These are phyloP conservation scores for Coelopa pilipes DNA, from an alignment of 2,888 invertebrate genomes.

Conservation along the genomic window DNA sequence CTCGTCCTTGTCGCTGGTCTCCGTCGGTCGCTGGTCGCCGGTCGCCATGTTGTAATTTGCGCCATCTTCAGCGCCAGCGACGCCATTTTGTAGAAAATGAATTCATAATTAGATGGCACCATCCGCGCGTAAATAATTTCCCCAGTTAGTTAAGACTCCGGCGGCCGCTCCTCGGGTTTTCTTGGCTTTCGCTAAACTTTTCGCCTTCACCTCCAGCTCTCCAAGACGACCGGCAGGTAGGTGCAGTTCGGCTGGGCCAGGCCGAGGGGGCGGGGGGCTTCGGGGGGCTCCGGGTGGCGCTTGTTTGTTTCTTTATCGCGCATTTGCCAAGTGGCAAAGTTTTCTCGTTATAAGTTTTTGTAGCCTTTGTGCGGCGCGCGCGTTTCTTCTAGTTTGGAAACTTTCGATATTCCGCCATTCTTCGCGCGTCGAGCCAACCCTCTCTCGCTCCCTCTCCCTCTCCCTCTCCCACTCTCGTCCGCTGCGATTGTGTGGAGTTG, in stretches of 20 bases:
- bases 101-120: conserved; percentile 68
- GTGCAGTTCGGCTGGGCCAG: background rate
- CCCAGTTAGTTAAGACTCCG: conserved; percentile 52
- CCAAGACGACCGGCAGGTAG: background rate
- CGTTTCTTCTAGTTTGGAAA: conserved; percentile 52
- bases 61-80: conserved; percentile 25
- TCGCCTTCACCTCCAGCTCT: conserved; percentile 15
- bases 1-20: conserved; percentile 7
- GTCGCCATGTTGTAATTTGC: conserved; percentile 19
- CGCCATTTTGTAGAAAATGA: conserved; percentile 52
- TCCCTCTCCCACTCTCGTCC: background rate
- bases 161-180: conserved; percentile 30
- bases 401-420: conserved; percentile 56
- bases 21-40: background rate
- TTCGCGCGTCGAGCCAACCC: background rate
- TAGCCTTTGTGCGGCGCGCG: conserved; percentile 50
- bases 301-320: conserved; percentile 63
- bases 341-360: conserved; percentile 68
- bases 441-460: too few species aligned
- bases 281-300: conserved; percentile 39
- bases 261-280: background rate
- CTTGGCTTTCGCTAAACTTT: conserved; percentile 39
- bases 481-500: conserved; percentile 21
- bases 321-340: conserved; percentile 66
- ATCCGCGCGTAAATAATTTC: conserved; percentile 67